Conservation (phyloP, 1,140 invertebrate genomes). For the Homarus americanus region DNA sequence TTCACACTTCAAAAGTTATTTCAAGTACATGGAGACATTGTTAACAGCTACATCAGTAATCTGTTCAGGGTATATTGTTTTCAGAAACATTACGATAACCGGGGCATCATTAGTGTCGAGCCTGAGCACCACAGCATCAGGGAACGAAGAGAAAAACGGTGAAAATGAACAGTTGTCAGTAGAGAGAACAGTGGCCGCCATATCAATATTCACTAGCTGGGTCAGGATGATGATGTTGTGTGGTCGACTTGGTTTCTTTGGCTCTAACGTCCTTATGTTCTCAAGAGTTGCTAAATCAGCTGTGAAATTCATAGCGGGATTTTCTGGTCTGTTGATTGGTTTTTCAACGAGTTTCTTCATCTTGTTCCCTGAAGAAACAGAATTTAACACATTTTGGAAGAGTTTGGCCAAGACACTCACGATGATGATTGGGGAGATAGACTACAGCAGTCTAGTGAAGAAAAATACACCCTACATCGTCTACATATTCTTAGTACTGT, state of each 20-base stretch:
- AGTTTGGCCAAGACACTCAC: constrained; percentile 50
- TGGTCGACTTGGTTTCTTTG: constrained; percentile 35
- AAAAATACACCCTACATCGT: not conserved
- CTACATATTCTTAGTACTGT: constrained; percentile 25
- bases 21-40: constrained; percentile 36
- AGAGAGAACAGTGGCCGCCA: constrained; percentile 24
- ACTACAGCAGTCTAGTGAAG: constrained; percentile 26
- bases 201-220: constrained; percentile 49
- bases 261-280: constrained; percentile 43
- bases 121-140: not conserved
- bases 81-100: too few relatives aligned
- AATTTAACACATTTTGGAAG: not conserved
- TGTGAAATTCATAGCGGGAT: constrained; percentile 36
- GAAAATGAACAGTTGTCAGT: too few relatives aligned
- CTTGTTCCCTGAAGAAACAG: constrained; percentile 16
- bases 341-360: constrained; percentile 41
- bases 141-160: too few relatives aligned
- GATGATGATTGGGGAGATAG: constrained; percentile 61
- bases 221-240: constrained; percentile 51
- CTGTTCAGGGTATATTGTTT: constrained; percentile 39
- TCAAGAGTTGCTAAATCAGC: constrained; percentile 47
- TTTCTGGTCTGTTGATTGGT: constrained; percentile 36
- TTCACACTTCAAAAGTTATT: constrained; percentile 3
- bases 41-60: constrained; percentile 17
- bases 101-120: not conserved